phyloP scores from a whole-genome alignment of 2,797 vertebrate species.

The Neosilurus mollespiculum region DNA sequence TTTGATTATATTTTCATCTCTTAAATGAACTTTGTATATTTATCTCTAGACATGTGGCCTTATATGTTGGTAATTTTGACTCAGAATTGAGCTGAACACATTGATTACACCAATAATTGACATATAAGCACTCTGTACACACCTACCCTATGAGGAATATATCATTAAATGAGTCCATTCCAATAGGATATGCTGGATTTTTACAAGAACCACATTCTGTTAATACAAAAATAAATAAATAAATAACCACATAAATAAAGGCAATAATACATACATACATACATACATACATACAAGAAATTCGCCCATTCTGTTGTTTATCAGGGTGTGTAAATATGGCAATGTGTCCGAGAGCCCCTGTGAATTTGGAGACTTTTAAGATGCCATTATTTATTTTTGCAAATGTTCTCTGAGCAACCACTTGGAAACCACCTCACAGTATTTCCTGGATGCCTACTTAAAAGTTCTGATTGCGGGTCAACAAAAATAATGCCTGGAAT shows the following conservation, averaged over 20 bases:
- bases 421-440: no score
- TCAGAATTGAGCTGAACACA: background rate
- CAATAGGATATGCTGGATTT: background rate
- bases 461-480: background rate
- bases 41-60: background rate
- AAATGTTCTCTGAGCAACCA: background rate
- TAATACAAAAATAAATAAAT: no score
- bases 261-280: no score
- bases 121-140: slow-evolving; percentile 23
- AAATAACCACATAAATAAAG: no score
- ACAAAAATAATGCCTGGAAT: background rate
- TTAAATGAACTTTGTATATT: background rate
- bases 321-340: background rate
- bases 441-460: background rate
- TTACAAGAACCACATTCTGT: background rate
- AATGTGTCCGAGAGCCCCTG: background rate
- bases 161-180: background rate
- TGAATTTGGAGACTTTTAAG: background rate
- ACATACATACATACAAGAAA: background rate
- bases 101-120: background rate
- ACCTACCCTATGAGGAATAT: background rate
- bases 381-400: background rate
- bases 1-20: background rate
- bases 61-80: slow-evolving; percentile 11
- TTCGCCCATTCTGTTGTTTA: no score